Base-by-base conservation (phyloP, 64 coral and sea anemone species). In the Cladopsammia gracilis region DNA sequence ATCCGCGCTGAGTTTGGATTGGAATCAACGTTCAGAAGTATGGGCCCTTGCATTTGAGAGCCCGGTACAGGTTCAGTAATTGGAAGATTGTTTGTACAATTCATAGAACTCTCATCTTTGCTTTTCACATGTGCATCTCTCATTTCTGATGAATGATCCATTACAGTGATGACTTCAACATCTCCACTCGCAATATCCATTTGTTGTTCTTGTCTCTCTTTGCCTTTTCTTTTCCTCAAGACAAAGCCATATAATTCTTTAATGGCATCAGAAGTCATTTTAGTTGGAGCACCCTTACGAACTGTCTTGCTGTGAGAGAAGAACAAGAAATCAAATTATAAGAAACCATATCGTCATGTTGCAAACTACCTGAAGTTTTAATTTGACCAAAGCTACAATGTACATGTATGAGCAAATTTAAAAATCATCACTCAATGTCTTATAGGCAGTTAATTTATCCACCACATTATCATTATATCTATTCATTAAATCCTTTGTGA, bases 241-340 rank as follows among this genome's bases (percentile, higher is more conserved):
- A 34, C 59, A 64, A 94, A 94, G 52, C 62, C 73, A 25, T 76
- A 89, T 13, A 94, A 83, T n/a, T 82, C 76, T 89, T 82, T 94
- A 15, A 79, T 26, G 25, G 60, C 49, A 26, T 66, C 66, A 73
- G 86, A 89, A 6, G 85, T 89, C 48, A 94, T 82, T 48, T 88
- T 94, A 52, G 15, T 82, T 52, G 86, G 92, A 24, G 9, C 72
- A 70, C 86, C 65, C 22, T 94, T 94, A n/a, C 80, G 92, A 42
- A 15, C 49, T 73, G n/a, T 22, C 43, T 71, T 88, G 8, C 86
- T 89, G 61, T 49, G n/a, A 89, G 19, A 56, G 19, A 61, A 79
- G n/a, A 19, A 58, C 10, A 92, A 19, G 4, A 9, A 61, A 11
- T 26, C 52, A 71, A n/a, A 6, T n/a, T 25, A 47, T 6, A 62